These are phyloP conservation scores for Thymelicus acteon DNA, from an alignment of 2,888 invertebrate species.

Conservation along the genomic window DNA sequence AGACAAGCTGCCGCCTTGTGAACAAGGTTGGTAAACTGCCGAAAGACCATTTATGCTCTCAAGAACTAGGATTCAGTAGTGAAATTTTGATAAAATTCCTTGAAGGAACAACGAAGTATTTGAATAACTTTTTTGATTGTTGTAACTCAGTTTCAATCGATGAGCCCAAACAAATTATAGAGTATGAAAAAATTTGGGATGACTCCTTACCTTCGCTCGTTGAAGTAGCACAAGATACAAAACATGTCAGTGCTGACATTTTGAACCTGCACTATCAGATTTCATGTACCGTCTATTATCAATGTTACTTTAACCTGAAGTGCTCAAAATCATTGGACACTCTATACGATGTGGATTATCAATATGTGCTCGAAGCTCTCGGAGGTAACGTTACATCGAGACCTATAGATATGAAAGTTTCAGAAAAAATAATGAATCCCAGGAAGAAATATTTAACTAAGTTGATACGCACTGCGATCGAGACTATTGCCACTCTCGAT, in stretches of 20 bases:
- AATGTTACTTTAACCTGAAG: constrained; percentile 91
- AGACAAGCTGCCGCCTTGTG: constrained; percentile 89
- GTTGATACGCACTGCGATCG: constrained; percentile 89
- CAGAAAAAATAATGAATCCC: constrained; percentile 88
- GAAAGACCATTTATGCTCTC: constrained; percentile 92
- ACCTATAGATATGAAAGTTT: constrained; percentile 85
- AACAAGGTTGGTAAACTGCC: constrained; percentile 94
- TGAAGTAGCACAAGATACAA: constrained; percentile 91
- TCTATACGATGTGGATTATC: constrained; percentile 90
- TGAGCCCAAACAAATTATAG: constrained; percentile 70
- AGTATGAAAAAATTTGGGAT: constrained; percentile 88
- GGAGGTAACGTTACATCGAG: constrained; percentile 73
- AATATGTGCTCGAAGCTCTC: constrained; percentile 83
- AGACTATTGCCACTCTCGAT: constrained; percentile 87
- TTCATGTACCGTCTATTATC: constrained; percentile 90
- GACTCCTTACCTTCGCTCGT: constrained; percentile 88
- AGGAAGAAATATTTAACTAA: constrained; percentile 90
- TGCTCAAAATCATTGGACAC: constrained; percentile 88
- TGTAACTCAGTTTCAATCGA: constrained; percentile 61
- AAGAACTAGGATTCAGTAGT: constrained; percentile 90
- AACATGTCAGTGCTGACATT: constrained; percentile 89
- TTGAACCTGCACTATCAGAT: constrained; percentile 93
- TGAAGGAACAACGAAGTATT: constrained; percentile 73
- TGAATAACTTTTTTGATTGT: constrained; percentile 74
- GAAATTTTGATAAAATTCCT: constrained; percentile 83